A percentile compares a stretch with the other conserved stretches of the same genome.
Evolutionary conservation across 2,797 vertebrate species (phyloP).

Genomic region (Podarcis siculus): DNA sequence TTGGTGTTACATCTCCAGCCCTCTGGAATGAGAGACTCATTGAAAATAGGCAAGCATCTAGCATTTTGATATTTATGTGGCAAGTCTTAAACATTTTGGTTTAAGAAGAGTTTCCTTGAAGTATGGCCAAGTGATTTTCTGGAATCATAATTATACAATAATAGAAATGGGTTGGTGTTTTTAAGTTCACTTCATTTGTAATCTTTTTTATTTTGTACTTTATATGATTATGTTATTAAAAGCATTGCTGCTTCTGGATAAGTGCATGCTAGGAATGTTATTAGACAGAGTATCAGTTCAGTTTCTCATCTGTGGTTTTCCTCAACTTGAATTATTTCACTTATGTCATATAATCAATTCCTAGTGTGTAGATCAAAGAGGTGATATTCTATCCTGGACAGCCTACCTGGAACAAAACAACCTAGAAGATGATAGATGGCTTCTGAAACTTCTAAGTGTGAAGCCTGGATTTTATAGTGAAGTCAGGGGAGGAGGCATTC

Average conservation of each 20-base stretch:
- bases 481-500: neutral
- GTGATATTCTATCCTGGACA: neutral
- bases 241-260: conserved; percentile 7
- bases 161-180: too few relatives aligned
- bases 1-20: too few relatives aligned
- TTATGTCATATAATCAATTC: conserved; percentile 15
- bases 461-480: neutral
- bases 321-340: conserved; percentile 37
- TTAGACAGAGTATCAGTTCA: neutral
- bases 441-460: neutral
- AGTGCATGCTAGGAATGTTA: neutral
- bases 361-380: conserved; percentile 26
- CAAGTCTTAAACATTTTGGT: too few relatives aligned
- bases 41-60: too few relatives aligned
- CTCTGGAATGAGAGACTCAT: too few relatives aligned
- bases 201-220: neutral
- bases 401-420: conserved; percentile 13
- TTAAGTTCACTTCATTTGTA: too few relatives aligned
- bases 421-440: neutral
- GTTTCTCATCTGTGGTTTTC: conserved; percentile 10
- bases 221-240: neutral
- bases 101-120: too few relatives aligned
- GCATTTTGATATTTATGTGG: too few relatives aligned
- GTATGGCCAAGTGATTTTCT: too few relatives aligned
- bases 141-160: too few relatives aligned